Percentiles rank a stretch among this genome's conserved stretches.
These are phyloP conservation scores for Acanthoscelides obtectus DNA, from an alignment of 2,888 invertebrate species.

Conservation along the genomic window DNA sequence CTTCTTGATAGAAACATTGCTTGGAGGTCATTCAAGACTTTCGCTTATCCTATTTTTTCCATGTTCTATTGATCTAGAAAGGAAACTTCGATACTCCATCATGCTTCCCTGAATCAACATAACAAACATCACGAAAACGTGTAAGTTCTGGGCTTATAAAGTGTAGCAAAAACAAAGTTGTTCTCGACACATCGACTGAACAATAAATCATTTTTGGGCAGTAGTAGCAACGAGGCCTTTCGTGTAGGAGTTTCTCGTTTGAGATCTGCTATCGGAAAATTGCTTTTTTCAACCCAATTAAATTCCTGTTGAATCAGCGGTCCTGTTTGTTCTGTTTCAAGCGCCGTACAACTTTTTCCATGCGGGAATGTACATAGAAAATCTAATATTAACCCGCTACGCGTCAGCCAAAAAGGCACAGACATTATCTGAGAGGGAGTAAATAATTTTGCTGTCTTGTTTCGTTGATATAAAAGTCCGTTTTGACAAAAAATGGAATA, in stretches of 20 bases:
- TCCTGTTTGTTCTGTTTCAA: neutral
- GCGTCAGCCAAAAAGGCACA: neutral
- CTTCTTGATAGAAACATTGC: no score
- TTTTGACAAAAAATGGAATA: no score
- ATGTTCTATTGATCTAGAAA: no score
- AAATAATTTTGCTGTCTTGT: neutral
- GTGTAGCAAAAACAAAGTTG: neutral
- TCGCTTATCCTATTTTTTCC: no score
- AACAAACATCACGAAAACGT: neutral
- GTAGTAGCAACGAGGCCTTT: neutral
- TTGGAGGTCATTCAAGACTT: no score
- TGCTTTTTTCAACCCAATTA: neutral
- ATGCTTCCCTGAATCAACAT: neutral
- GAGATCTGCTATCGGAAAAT: neutral
- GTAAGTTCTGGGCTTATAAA: neutral
- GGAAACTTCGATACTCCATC: no score
- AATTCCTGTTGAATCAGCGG: neutral
- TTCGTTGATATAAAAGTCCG: neutral
- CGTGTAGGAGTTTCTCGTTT: neutral
- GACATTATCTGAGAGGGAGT: neutral
- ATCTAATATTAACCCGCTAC: neutral
- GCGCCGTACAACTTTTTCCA: neutral
- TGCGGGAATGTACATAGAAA: neutral
- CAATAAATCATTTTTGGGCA: neutral
- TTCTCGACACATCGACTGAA: neutral